Base-by-base conservation (phyloP, 2,797 vertebrate species). In the Orientallactaga sibirica region DNA sequence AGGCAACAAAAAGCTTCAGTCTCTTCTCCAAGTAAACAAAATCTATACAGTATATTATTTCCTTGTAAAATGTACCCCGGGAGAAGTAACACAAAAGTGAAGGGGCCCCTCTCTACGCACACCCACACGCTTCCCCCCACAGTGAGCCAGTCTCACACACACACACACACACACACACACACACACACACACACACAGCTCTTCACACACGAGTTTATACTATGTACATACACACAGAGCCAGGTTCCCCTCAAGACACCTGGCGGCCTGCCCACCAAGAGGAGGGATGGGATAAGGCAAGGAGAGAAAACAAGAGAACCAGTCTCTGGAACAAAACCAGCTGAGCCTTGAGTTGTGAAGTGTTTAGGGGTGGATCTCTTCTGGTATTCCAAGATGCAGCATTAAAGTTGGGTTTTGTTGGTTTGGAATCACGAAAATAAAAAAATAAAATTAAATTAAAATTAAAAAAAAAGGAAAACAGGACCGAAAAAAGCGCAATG, bases 1-100 rank as follows among this genome's bases (percentile, higher is more conserved):
- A 98, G 98, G 98, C 98, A 98, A 98, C 98, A 98, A 98, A 98
- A 98, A 98, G 97, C 98, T 98, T 98, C 95, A 95, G 94, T 97
- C 95, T 97, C 97, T 98, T 98, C 95, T 97, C 98, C 98, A 97
- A 95, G 98, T 98, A 98, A 98, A 98, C 97, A 98, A 97, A 95
- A 98, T 96, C 91, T 96, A 96, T 86, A 93, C 94, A 95, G 97
- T 90, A 91, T 96, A 97, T 97, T 96, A 95, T 95, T 97, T 98
- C 90, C 94, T 94, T 94, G 71, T 71, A 96, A 98, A 95, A 24
- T 19, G 96, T 16, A 71, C 97, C 94, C 97, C 96, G 94, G 95
- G 92, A 89, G 93, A 97, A 96, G 93, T 77, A 93, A 82, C 73
- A 86, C 94, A 97, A 97, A 97, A 97, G 95, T 96, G 64, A 97